Base-by-base conservation (phyloP, 1,140 invertebrate species). In the Drosophila auraria region DNA sequence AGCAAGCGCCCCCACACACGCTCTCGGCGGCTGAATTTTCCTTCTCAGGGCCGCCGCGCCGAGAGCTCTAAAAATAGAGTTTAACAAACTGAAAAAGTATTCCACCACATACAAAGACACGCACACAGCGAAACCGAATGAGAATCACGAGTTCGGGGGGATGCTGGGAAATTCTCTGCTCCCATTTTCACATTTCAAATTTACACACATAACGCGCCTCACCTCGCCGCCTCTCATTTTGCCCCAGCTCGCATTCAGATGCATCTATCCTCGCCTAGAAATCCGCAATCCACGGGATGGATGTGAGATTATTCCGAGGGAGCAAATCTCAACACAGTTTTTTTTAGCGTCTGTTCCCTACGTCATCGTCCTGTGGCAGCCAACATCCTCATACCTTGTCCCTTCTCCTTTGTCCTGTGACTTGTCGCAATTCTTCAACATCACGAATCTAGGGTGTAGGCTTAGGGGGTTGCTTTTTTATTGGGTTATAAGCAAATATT, bases 71-170 rank as follows among this genome's bases (percentile, higher is more conserved):
- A 82, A 90, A 90, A 89, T 89, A 89, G 86, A 89, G 86, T 89
- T 89, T 89, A 86, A 90, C 82, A 90, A 89, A 86, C 86, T 89
- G 86, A 82, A 90, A 86, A 90, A 86, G 86, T 90, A 90, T 89
- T 89, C 86, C 79, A 82, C 86, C 87, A 90, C 86, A 89, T 89
- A 89, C 84, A 87, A 87, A 70, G 82, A 78, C 49, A 66, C 63
- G 63, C 63, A 66, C 58, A 66, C 78, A 62, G 36, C 63, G 69
- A 83, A 66, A 51, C 61, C 68, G 60, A 81, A 77, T 53, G n/a
- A 57, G 27, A 60, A 47, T 47, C 30, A 61, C 36, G 47, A 38
- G 25, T 59, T 44, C 42, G 56, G 14, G 40, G 56, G 50, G 44
- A 61, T 53, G 70, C 36, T 68, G 40, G 17, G 38, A 40, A 53